These are phyloP conservation scores for Geopemphigus sp. DNA, from an alignment of 1,140 invertebrate genomes.

Conservation along the genomic window DNA sequence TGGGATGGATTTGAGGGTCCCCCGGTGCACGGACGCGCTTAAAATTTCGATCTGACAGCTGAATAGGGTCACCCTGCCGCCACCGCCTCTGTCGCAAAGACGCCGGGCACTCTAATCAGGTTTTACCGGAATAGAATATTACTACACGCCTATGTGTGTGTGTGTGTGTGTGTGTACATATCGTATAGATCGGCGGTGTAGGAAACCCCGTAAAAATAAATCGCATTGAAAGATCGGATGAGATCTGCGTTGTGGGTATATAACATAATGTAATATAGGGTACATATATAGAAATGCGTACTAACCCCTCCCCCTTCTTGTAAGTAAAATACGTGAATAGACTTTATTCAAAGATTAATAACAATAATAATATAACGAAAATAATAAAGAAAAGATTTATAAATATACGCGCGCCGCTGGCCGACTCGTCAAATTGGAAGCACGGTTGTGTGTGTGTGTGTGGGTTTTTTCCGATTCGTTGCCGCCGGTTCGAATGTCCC, in stretches of 20 bases:
- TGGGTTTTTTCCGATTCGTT: neutral
- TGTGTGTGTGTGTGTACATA: neutral
- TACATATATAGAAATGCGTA: too few relatives aligned
- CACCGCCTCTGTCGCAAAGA: neutral
- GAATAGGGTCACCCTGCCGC: neutral
- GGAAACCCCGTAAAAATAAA: slow-evolving; percentile 17
- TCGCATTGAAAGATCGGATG: slow-evolving; percentile 1
- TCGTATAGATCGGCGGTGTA: too few relatives aligned
- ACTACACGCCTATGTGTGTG: neutral
- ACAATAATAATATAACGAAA: slow-evolving; percentile 1
- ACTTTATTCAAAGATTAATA: slow-evolving; percentile 28
- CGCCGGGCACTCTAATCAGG: slow-evolving; percentile 35
- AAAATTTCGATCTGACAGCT: slow-evolving; percentile 44
- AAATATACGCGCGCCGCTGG: neutral
- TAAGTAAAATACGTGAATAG: slow-evolving; percentile 28
- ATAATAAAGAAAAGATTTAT: slow-evolving; percentile 7
- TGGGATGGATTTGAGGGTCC: slow-evolving; percentile 23
- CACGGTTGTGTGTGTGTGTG: neutral
- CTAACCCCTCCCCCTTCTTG: too few relatives aligned
- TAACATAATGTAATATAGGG: too few relatives aligned
- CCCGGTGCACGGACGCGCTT: neutral
- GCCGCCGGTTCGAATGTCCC: neutral
- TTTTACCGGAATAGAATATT: slow-evolving; percentile 40
- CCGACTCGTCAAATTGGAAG: neutral
- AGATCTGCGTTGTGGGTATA: neutral